These are phyloP conservation scores for Centropristis striata DNA, from an alignment of 2,113 vertebrate species.

Conservation along the genomic window DNA sequence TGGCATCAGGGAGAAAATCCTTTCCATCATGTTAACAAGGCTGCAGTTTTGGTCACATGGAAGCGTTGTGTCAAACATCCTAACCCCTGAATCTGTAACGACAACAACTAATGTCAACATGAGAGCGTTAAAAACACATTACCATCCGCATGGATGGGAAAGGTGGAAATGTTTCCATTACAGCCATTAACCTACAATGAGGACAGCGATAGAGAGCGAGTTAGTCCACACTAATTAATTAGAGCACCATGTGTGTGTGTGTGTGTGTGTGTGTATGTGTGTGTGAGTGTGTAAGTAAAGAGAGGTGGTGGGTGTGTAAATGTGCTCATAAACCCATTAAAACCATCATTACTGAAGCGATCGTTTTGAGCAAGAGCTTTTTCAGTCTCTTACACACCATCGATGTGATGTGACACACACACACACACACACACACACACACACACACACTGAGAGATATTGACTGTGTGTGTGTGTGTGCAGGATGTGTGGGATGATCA, in stretches of 20 bases:
- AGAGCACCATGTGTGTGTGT: neutral
- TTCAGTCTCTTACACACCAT: conserved; percentile 64
- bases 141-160: conserved; percentile 23
- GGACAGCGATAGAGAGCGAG: conserved; percentile 35
- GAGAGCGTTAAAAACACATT: conserved; percentile 34
- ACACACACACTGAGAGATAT: conserved; percentile 8
- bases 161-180: conserved; percentile 45
- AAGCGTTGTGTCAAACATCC: neutral
- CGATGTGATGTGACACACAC: neutral
- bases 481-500: conserved; percentile 41
- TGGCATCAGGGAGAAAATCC: neutral
- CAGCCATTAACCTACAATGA: conserved; percentile 57
- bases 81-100: neutral
- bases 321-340: conserved; percentile 72
- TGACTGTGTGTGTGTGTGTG: conserved; percentile 28
- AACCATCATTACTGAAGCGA: conserved; percentile 67
- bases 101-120: conserved; percentile 12
- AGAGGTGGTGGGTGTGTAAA: neutral
- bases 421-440: conserved; percentile 1
- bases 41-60: neutral
- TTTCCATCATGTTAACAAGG: neutral
- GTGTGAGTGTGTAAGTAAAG: conserved; percentile 6
- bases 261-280: conserved; percentile 13
- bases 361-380: conserved; percentile 61
- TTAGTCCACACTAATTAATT: conserved; percentile 55